Percentiles rank a stretch among this genome's conserved stretches.
Conservation (phyloP, 2,888 invertebrate species). For the Tenthredo distinguenda region DNA sequence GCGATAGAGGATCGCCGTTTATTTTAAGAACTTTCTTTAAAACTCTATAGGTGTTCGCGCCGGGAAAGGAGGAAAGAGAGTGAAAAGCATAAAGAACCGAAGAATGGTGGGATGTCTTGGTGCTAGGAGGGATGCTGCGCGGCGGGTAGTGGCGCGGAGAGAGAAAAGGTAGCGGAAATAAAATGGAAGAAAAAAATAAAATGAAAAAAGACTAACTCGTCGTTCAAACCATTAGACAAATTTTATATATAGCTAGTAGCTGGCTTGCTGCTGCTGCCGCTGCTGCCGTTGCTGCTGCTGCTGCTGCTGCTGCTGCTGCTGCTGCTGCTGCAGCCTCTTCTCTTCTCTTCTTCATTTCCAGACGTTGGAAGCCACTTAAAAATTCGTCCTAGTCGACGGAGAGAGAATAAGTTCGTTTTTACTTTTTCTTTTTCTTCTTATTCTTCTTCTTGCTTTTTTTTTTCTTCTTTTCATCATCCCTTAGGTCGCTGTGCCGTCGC, state of each 20-base stretch:
- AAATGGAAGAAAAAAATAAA: conserved; percentile 58
- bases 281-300: background rate
- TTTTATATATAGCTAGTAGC: conserved; percentile 71
- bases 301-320: too few species aligned
- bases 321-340: background rate
- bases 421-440: background rate
- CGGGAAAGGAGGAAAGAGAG: conserved; percentile 47
- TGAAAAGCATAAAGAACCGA: conserved; percentile 52
- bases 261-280: conserved; percentile 5
- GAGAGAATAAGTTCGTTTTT: background rate
- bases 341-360: conserved; percentile 30
- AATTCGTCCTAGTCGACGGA: conserved; percentile 40
- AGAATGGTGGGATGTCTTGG: conserved; percentile 52
- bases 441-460: background rate
- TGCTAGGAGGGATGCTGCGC: conserved; percentile 44
- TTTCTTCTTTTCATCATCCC: background rate
- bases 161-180: conserved; percentile 60
- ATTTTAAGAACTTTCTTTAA: conserved; percentile 73
- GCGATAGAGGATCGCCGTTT: conserved; percentile 64
- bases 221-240: conserved; percentile 74
- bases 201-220: conserved; percentile 56
- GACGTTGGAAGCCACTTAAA: conserved; percentile 47
- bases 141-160: conserved; percentile 52
- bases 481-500: background rate
- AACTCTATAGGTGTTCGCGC: conserved; percentile 62